A percentile compares a stretch with the other conserved stretches of the same genome.
These are phyloP conservation scores for Paramormyrops kingsleyae DNA, from an alignment of 2,113 vertebrate species.

Conservation along the genomic window DNA sequence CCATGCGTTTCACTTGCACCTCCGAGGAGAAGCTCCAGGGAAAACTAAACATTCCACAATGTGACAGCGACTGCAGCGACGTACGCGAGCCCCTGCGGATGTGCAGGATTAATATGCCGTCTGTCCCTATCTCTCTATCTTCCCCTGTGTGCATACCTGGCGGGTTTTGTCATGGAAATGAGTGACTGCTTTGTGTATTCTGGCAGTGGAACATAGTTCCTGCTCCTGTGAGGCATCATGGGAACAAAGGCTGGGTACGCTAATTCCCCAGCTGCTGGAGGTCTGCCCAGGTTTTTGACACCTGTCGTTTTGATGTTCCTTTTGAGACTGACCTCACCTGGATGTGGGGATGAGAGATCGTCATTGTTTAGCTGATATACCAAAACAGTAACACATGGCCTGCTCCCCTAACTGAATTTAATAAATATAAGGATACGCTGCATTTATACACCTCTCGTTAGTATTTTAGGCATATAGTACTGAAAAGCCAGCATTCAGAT, in stretches of 20 bases:
- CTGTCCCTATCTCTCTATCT: not conserved
- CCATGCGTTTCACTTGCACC: not conserved
- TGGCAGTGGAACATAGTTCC: conserved; percentile 14
- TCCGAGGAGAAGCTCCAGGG: not conserved
- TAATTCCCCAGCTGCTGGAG: not conserved
- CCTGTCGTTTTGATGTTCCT: not conserved
- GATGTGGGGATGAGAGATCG: not conserved
- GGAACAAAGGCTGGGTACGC: conserved; percentile 16
- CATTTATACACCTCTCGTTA: not conserved
- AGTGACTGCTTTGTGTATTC: conserved; percentile 10
- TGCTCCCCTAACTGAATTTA: not conserved
- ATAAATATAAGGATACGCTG: not conserved
- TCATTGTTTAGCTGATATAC: not conserved
- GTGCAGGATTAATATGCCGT: not conserved
- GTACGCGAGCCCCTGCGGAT: not conserved
- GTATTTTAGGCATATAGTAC: not conserved
- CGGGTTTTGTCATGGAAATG: conserved; percentile 2
- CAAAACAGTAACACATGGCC: not conserved
- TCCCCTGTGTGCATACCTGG: not conserved
- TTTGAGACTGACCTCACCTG: not conserved
- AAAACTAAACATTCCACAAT: not conserved
- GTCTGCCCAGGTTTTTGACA: not conserved
- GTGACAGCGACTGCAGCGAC: not conserved
- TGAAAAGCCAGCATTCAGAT: not conserved
- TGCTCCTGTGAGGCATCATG: conserved; percentile 12